A percentile compares a stretch with the other conserved stretches of the same genome.
Conservation (phyloP, 2,888 invertebrate species). For the Gnatocerus cornutus region DNA sequence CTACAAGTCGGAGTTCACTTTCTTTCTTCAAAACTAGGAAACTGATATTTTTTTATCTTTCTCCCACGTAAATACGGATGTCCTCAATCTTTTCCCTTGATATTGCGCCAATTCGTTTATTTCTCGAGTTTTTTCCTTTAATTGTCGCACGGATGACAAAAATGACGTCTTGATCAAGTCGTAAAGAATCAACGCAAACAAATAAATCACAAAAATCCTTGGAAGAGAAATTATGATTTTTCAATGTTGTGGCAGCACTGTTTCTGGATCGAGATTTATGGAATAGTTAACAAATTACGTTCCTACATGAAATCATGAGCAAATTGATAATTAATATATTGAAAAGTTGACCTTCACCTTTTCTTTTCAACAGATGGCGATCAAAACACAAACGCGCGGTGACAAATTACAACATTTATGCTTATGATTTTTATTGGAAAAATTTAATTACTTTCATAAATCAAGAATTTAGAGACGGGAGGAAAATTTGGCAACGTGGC, state of each 20-base stretch:
- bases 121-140: not conserved
- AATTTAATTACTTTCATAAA: constrained; percentile 1
- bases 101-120: constrained; percentile 29
- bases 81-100: constrained; percentile 32
- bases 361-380: constrained; percentile 24
- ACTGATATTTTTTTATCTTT: constrained; percentile 47
- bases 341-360: constrained; percentile 26
- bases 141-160: not conserved
- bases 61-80: constrained; percentile 46
- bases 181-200: no score
- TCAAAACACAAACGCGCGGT: constrained; percentile 4
- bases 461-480: not conserved
- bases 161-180: no score
- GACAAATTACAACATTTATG: constrained; percentile 11
- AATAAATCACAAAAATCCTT: no score
- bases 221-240: no score
- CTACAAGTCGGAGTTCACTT: constrained; percentile 4
- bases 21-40: constrained; percentile 46
- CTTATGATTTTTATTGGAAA: constrained; percentile 5
- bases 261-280: no score
- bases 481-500: constrained; percentile 5
- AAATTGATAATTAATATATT: constrained; percentile 22
- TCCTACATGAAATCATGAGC: constrained; percentile 4
- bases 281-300: not conserved
- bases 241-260: no score